Percentiles rank a stretch among this genome's conserved stretches.
Evolutionary conservation across 1,140 invertebrate genomes (phyloP).

Genomic region (Pissodes strobi): DNA sequence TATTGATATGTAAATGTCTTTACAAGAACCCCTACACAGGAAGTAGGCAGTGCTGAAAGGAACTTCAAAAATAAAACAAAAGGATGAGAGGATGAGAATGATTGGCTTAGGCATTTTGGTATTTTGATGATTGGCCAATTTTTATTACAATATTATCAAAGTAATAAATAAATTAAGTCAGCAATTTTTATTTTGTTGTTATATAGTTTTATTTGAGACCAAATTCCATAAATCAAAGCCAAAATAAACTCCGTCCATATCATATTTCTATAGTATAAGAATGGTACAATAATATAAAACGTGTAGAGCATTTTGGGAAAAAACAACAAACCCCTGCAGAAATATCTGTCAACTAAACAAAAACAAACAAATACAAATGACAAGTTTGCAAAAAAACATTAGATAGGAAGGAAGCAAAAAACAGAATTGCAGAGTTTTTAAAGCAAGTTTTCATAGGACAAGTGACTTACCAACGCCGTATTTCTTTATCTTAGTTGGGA

Average conservation of each 20-base stretch:
- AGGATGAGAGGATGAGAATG: background rate
- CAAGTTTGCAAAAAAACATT: constrained; percentile 2
- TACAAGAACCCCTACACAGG: constrained; percentile 34
- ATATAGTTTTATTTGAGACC: too few relatives aligned
- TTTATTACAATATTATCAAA: too few relatives aligned
- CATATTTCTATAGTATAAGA: too few relatives aligned
- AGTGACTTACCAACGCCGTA: constrained; percentile 66
- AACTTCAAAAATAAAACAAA: constrained; percentile 38
- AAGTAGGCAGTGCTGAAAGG: constrained; percentile 38
- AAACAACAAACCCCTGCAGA: background rate
- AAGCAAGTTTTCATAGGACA: background rate
- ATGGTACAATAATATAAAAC: too few relatives aligned
- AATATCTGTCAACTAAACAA: background rate
- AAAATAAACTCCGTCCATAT: too few relatives aligned
- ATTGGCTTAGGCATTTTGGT: too few relatives aligned
- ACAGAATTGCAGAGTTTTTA: background rate
- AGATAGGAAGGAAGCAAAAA: background rate
- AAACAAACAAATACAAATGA: background rate
- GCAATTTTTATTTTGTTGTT: too few relatives aligned
- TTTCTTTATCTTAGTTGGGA: constrained; percentile 66
- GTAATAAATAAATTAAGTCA: too few relatives aligned
- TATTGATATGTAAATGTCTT: constrained; percentile 40
- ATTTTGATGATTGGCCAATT: too few relatives aligned
- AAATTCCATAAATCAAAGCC: too few relatives aligned
- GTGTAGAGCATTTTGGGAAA: too few relatives aligned